These are phyloP conservation scores for Hippocampus kuda DNA, from an alignment of 2,797 vertebrate genomes.

Conservation along the genomic window DNA sequence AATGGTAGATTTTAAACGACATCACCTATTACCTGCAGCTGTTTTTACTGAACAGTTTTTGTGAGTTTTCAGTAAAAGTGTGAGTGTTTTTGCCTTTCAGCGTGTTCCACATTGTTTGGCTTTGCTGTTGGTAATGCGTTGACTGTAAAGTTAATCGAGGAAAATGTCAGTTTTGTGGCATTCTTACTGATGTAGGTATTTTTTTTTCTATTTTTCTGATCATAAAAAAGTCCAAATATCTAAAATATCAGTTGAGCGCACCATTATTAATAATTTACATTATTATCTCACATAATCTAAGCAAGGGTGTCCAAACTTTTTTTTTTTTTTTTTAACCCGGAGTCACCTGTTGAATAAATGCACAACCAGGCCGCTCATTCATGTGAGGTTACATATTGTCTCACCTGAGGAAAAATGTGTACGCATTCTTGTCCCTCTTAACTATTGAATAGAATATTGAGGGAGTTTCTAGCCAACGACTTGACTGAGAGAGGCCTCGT, in stretches of 20 bases:
- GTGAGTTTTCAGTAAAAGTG: slow-evolving; percentile 32
- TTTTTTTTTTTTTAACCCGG: too few species aligned
- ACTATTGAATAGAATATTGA: too few species aligned
- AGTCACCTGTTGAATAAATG: too few species aligned
- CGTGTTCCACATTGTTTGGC: slow-evolving; percentile 30
- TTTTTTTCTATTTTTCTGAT: neutral
- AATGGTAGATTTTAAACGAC: slow-evolving; percentile 32
- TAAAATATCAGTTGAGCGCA: too few species aligned
- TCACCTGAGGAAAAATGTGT: too few species aligned
- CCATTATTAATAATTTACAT: too few species aligned
- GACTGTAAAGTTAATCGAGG: slow-evolving; percentile 29
- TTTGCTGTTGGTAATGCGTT: slow-evolving; percentile 45
- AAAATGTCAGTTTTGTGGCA: slow-evolving; percentile 42
- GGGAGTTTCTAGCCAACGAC: too few species aligned
- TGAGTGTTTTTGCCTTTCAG: slow-evolving; percentile 39
- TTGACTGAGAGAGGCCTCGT: too few species aligned
- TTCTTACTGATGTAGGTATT: slow-evolving; percentile 10
- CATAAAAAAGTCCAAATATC: neutral
- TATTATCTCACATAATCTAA: neutral
- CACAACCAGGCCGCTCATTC: too few species aligned
- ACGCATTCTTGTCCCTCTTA: too few species aligned
- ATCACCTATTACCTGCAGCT: slow-evolving; percentile 48
- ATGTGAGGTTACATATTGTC: too few species aligned
- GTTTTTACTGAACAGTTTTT: slow-evolving; percentile 36
- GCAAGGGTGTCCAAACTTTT: too few species aligned